Conservation (phyloP, 2,113 vertebrate species). For the Rallus limicola region DNA sequence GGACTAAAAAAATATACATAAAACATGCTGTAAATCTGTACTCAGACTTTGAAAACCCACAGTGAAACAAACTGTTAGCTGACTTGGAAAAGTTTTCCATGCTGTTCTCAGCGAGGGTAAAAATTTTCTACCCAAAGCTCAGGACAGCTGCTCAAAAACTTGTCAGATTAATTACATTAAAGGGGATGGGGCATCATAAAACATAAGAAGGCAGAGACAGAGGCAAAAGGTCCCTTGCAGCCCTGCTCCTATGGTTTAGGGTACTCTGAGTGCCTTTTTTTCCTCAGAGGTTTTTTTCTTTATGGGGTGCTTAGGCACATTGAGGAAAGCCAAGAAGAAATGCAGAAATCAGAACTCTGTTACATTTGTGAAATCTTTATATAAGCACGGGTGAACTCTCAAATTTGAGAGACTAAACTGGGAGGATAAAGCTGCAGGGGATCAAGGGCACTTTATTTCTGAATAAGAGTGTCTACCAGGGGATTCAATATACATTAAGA, state of each 20-base stretch:
- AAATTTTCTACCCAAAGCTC: not conserved
- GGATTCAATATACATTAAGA: constrained; percentile 34
- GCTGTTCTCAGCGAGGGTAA: not conserved
- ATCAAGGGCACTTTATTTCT: constrained; percentile 49
- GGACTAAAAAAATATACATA: constrained; percentile 84
- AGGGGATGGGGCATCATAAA: constrained; percentile 5
- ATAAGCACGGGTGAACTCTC: constrained; percentile 14
- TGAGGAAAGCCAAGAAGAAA: not conserved
- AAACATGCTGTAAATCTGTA: constrained; percentile 76
- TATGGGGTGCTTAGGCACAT: not conserved
- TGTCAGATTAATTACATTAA: constrained; percentile 46
- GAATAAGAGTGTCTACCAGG: constrained; percentile 3
- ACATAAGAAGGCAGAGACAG: not conserved
- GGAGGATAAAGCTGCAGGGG: constrained; percentile 17
- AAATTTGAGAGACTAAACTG: not conserved
- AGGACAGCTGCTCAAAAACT: constrained; percentile 34
- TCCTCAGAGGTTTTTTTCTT: not conserved
- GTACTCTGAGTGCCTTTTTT: not conserved
- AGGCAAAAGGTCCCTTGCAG: not conserved
- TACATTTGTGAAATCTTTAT: not conserved
- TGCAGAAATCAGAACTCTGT: not conserved
- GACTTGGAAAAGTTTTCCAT: constrained; percentile 65
- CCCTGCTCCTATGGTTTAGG: not conserved
- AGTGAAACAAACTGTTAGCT: constrained; percentile 57
- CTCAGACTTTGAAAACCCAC: constrained; percentile 66